Evolutionary conservation across 2,888 invertebrate genomes (phyloP), one percentile per base, ranked within the genome.

Genomic region (Stramonita haemastoma): DNA sequence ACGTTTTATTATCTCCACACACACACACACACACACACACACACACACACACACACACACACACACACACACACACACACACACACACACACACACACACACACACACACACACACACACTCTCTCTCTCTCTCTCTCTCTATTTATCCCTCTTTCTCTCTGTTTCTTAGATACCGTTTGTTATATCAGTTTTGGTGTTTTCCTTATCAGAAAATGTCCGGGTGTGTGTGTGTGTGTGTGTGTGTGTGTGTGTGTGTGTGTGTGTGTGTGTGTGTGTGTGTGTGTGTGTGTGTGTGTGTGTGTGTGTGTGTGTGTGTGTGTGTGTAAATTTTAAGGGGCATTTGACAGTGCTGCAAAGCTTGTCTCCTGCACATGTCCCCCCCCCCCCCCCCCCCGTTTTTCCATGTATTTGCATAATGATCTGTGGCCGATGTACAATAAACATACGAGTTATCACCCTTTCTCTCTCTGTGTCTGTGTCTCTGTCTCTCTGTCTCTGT

Each of bases 381-480:
- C n/a, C n/a, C n/a, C n/a, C n/a, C n/a, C n/a, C n/a, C n/a, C n/a
- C n/a, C n/a, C n/a, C n/a, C n/a, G n/a, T n/a, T n/a, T n/a, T n/a
- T n/a, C n/a, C n/a, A n/a, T n/a, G n/a, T n/a, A n/a, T n/a, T n/a
- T n/a, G n/a, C n/a, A n/a, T n/a, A n/a, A n/a, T n/a, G n/a, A n/a
- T n/a, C n/a, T n/a, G n/a, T n/a, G n/a, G n/a, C n/a, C n/a, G n/a
- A n/a, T n/a, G n/a, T n/a, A n/a, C n/a, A n/a, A n/a, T n/a, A n/a
- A n/a, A n/a, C n/a, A n/a, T n/a, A n/a, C n/a, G n/a, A n/a, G n/a
- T n/a, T n/a, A n/a, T n/a, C n/a, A n/a, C n/a, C n/a, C n/a, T n/a
- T n/a, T n/a, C n/a, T n/a, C n/a, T n/a, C n/a, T n/a, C n/a, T n/a
- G 79, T 79, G 79, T 79, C 15, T 79, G 79, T 79, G 79, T 79